Base-by-base conservation (phyloP, 2,888 invertebrate species). In the Disparrhopalites patrizii region DNA sequence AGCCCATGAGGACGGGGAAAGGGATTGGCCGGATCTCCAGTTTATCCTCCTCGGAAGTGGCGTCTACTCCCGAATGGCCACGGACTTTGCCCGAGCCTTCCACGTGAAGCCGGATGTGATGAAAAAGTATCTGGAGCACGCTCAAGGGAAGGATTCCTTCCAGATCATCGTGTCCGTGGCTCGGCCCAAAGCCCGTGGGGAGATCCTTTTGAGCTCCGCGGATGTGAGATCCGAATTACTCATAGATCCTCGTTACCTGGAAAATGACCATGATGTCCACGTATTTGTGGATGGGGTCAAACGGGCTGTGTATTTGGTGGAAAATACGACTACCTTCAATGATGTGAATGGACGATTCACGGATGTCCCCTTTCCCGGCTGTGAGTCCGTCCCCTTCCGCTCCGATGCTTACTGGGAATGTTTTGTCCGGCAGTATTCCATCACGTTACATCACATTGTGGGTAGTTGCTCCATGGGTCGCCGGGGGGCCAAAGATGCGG, bases 381-480 rank as follows among this genome's bases (percentile, higher is more conserved):
- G 68, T 51, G 68, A 71, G 31, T 40, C 64, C 27, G 23, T 68
- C 0, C 23, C 13, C 10, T 70, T 73, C 38, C 28, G 70, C 30
- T 68, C 69, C 60, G 72, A 73, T 40, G 69, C 64, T 8, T 68
- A 68, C 27, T 61, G 68, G 64, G 73, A 72, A 62, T 73, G 73
- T 40, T 72, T 67, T 40, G 67, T 68, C 50, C 60, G 70, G 25
- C 68, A 70, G 38, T 69, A 65, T 43, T 64, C 72, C 2, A 56
- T 74, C 10, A 71, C 72, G 0, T 65, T 71, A 54, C 68, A 73
- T 55, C 70, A 73, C 65, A 66, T 65, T 13, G 28, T 40, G 25
- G 52, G 73, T n/a, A 71, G 70, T 36, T 70, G 70, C 54, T 31
- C 69, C 2, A 73, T 73, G 73, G 73, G 73, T 2, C 68, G 65